Evolutionary conservation across 2,113 vertebrate species (phyloP), one percentile per base, ranked within the genome.

Genomic region (Heliornis fulica): DNA sequence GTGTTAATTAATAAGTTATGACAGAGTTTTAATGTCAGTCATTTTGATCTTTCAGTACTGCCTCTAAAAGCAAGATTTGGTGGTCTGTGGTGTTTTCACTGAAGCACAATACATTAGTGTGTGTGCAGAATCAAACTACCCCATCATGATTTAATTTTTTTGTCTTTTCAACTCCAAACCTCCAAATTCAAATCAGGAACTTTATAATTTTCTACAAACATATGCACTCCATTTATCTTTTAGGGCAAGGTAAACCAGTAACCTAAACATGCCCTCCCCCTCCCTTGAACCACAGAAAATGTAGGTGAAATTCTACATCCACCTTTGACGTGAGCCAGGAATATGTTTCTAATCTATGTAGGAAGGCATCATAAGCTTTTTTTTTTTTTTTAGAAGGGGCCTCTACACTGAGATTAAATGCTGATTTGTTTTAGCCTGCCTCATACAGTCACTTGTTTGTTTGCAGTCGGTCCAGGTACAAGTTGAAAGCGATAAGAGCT

Each of bases 401-500:
- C 54, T 93, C 54, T 79, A n/a, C 31, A 17, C 15, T 59, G 70
- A 17, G 21, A 57, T 71, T 71, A 86, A 66, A 88, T 3, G 23
- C 81, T 51, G 59, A 78, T 95, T 96, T 89, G 25, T 78, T 95
- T 92, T 65, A 93, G 7, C 17, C 25, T 93, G 59, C 38, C 21
- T 96, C 22, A 18, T 36, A 50, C 22, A 53, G 40, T 40, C 59
- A 45, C 45, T 95, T 61, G 74, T 82, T 96, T 69, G 77, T 89
- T 91, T 94, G 12, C 53, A 69, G 74, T 86, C 50, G 7, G 88
- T 92, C 60, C 56, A 92, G 78, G 82, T 93, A 29, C 50, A 91
- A 65, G 28, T 68, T 91, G 90, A 96, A 97, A 83, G 51, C 71
- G 83, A 80, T 95, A 94, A 77, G 77, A 95, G 13, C 38, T 85